Percentiles rank a stretch among this genome's conserved stretches.
Evolutionary conservation across 2,797 vertebrate species (phyloP).

Genomic region (Orientallactaga sibirica): DNA sequence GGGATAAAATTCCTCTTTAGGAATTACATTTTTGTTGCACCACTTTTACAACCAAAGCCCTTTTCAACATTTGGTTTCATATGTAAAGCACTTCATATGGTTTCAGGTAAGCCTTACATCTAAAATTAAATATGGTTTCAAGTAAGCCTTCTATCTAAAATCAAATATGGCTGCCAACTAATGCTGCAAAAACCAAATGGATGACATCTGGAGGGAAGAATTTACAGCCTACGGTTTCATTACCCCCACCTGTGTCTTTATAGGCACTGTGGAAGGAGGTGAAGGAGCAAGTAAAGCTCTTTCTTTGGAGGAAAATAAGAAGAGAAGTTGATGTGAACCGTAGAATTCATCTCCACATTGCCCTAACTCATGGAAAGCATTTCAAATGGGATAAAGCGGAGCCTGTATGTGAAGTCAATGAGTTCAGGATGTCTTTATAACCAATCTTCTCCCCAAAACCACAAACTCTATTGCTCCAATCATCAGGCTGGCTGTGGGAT

Average conservation of each 20-base stretch:
- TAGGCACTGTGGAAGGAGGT: background rate
- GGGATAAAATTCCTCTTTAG: constrained; percentile 49
- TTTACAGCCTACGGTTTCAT: constrained; percentile 42
- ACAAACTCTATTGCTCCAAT: constrained; percentile 47
- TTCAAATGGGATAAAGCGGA: background rate
- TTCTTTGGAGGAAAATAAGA: background rate
- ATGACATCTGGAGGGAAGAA: constrained; percentile 82
- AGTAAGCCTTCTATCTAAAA: constrained; percentile 72
- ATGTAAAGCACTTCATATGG: constrained; percentile 75
- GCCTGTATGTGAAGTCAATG: background rate
- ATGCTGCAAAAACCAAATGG: constrained; percentile 78
- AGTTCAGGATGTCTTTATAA: constrained; percentile 32
- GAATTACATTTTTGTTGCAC: constrained; percentile 61
- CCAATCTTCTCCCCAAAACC: background rate
- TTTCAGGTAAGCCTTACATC: constrained; percentile 76
- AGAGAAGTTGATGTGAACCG: background rate
- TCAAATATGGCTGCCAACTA: constrained; percentile 70
- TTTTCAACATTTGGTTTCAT: constrained; percentile 72
- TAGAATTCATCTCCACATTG: background rate
- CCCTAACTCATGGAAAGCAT: background rate
- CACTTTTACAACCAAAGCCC: constrained; percentile 29
- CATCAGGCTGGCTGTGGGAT: background rate
- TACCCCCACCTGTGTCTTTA: constrained; percentile 61
- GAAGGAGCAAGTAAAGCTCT: background rate
- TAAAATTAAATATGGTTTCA: constrained; percentile 75